phyloP scores from a whole-genome alignment of 2,797 vertebrate genomes.

The Darevskia mixta region DNA sequence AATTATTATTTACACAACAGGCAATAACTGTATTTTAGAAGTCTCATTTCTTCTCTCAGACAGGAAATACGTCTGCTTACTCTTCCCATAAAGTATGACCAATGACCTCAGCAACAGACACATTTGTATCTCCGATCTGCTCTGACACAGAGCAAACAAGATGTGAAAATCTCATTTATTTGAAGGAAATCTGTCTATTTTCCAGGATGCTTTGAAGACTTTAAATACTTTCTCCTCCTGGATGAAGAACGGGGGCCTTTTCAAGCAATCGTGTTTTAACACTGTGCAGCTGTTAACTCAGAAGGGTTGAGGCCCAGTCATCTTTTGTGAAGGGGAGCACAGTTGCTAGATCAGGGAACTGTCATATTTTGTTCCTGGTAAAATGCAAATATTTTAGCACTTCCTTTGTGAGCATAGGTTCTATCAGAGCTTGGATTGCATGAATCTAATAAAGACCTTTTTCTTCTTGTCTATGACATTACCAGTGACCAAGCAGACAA shows the following conservation, averaged over 20 bases:
- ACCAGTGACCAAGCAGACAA: not conserved
- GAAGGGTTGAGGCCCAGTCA: not conserved
- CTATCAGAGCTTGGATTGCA: not conserved
- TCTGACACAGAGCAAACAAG: not conserved
- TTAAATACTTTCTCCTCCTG: constrained; percentile 24
- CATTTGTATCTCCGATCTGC: not conserved
- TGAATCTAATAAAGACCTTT: not conserved
- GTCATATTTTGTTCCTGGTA: not conserved
- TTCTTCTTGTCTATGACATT: not conserved
- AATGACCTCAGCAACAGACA: constrained; percentile 24
- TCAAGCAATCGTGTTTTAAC: not conserved
- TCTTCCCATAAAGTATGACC: not conserved
- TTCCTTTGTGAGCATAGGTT: not conserved
- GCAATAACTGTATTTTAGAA: not conserved
- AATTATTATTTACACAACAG: constrained; percentile 24
- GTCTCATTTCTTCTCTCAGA: constrained; percentile 29
- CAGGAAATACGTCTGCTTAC: constrained; percentile 22
- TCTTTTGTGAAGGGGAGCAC: not conserved
- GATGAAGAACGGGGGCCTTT: constrained; percentile 12
- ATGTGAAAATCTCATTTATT: not conserved
- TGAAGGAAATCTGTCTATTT: constrained; percentile 31
- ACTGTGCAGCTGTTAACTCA: not conserved
- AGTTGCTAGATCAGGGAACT: not conserved
- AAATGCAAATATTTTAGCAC: not conserved
- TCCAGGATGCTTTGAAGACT: constrained; percentile 28